Percentiles rank a stretch among this genome's conserved stretches.
These are phyloP conservation scores for Polyergus mexicanus DNA, from an alignment of 1,140 invertebrate genomes.

Conservation along the genomic window DNA sequence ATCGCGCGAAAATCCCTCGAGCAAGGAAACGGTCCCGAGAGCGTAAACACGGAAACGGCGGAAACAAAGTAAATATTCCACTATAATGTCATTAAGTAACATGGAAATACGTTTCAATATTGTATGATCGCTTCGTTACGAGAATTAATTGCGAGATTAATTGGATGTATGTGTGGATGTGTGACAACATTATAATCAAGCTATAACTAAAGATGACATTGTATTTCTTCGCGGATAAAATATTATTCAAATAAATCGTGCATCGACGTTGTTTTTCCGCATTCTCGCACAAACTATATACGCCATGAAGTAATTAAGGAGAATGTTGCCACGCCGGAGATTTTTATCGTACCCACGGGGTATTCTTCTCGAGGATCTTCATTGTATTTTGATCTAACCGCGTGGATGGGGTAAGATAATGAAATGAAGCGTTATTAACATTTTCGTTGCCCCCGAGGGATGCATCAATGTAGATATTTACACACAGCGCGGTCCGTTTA, in stretches of 20 bases:
- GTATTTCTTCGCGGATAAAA: not conserved
- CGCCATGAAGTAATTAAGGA: slow-evolving; percentile 52
- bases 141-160: not conserved
- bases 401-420: slow-evolving; percentile 49
- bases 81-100: not conserved
- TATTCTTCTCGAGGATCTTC: slow-evolving; percentile 51
- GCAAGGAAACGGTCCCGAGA: not conserved
- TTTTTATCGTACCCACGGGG: slow-evolving; percentile 55
- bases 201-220: not conserved
- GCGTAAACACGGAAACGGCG: not conserved
- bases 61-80: not conserved
- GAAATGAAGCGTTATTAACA: slow-evolving; percentile 64
- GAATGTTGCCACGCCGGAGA: slow-evolving; percentile 42
- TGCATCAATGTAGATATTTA: slow-evolving; percentile 40
- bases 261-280: not conserved
- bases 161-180: no score
- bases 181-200: not conserved
- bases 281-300: not conserved
- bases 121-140: not conserved
- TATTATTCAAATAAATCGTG: not conserved
- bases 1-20: not conserved
- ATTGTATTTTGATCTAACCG: slow-evolving; percentile 54
- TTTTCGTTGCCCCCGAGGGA: slow-evolving; percentile 55
- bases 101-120: not conserved
- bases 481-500: not conserved